phyloP scores from a whole-genome alignment of 2,888 invertebrate species.

The Eupithecia tripunctaria region DNA sequence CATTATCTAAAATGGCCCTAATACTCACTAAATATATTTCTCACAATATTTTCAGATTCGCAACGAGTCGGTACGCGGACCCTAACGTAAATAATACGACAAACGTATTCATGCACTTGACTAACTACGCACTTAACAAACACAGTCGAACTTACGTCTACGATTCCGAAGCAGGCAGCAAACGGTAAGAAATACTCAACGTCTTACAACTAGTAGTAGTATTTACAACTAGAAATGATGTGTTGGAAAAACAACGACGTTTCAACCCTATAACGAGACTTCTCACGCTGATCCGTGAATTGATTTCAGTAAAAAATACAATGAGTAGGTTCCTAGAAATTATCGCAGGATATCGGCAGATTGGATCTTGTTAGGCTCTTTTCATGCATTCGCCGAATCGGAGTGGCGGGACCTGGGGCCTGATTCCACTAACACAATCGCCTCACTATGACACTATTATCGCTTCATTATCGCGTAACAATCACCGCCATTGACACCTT shows the following conservation, averaged over 20 bases:
- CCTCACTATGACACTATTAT: too few relatives aligned
- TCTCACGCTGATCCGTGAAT: too few relatives aligned
- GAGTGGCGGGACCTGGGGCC: too few relatives aligned
- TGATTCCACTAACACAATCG: too few relatives aligned
- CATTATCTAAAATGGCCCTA: neutral
- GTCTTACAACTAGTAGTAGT: too few relatives aligned
- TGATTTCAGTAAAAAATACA: too few relatives aligned
- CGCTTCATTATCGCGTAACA: too few relatives aligned
- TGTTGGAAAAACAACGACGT: neutral
- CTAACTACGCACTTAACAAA: conserved; percentile 97
- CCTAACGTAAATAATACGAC: conserved; percentile 92
- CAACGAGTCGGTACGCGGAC: conserved; percentile 94
- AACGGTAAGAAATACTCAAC: conserved; percentile 85
- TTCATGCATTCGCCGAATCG: neutral
- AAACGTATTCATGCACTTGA: conserved; percentile 97
- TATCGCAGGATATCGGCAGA: neutral
- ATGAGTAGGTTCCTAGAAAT: neutral
- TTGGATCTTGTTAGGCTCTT: neutral
- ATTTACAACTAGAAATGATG: neutral
- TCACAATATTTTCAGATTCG: conserved; percentile 85
- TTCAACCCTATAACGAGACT: too few relatives aligned
- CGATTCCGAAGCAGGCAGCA: conserved; percentile 94
- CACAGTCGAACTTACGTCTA: conserved; percentile 93
- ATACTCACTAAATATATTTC: neutral
- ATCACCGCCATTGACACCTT: too few relatives aligned